Conservation (phyloP, 2,797 vertebrate species). For the Adelosebastes latens region DNA sequence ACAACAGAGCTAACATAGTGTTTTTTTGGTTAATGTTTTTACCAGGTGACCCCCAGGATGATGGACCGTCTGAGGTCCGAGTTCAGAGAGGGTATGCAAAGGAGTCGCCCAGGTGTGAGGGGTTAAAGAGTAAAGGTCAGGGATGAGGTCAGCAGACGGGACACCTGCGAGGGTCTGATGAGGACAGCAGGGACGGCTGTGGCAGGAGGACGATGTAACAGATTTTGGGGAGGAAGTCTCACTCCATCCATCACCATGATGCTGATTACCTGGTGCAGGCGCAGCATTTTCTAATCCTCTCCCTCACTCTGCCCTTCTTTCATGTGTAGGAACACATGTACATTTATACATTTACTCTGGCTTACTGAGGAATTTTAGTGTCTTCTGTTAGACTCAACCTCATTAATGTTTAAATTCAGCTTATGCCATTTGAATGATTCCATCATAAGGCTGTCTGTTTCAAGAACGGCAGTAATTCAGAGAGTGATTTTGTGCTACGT, state of each 20-base stretch:
- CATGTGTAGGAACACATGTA: neutral
- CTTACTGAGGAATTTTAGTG: neutral
- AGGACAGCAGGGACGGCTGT: conserved; percentile 49
- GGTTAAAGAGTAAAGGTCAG: conserved; percentile 63
- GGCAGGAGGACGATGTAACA: conserved; percentile 28
- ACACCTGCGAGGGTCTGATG: conserved; percentile 74
- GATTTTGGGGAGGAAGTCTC: conserved; percentile 16
- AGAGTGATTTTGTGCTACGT: neutral
- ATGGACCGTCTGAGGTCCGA: conserved; percentile 69
- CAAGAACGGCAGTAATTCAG: neutral
- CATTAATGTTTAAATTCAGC: neutral
- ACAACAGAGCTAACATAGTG: neutral
- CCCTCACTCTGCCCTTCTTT: neutral
- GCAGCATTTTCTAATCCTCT: neutral
- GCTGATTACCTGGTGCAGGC: conserved; percentile 1
- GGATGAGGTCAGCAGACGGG: conserved; percentile 55
- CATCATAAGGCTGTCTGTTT: neutral
- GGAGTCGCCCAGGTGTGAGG: conserved; percentile 73
- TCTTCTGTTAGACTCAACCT: neutral
- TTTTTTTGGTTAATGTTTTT: conserved; percentile 56
- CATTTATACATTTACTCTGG: neutral
- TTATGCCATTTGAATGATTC: neutral
- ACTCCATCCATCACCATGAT: conserved; percentile 26
- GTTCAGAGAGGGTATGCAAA: conserved; percentile 50
- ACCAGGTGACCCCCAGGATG: conserved; percentile 65